Percentiles rank a stretch among this genome's conserved stretches.
phyloP scores from a whole-genome alignment of 1,140 invertebrate species.

The Drosophila melanogaster region Release_6_plus_ISO1_MT NT_033777.3:6088501-6089000 shows the following conservation, averaged over 20 bases:
- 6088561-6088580: background rate
- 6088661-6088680: no score
- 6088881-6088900: constrained; percentile 10
- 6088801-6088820: constrained; percentile 23
- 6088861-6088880: constrained; percentile 42
- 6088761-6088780: background rate
- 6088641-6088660: no score
- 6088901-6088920: constrained; percentile 45
- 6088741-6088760: no score
- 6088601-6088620: no score
- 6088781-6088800: no score
- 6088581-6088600: no score
- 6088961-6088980: constrained; percentile 35
- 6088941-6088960: constrained; percentile 63
- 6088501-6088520: constrained; percentile 24
- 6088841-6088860: constrained; percentile 51
- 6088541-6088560: background rate
- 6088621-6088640: no score
- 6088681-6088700: no score
- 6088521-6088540: background rate
- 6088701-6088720: no score
- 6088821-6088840: constrained; percentile 57
- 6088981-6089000: constrained; percentile 25
- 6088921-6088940: constrained; percentile 78
- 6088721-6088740: no score